Percentiles rank a stretch among this genome's conserved stretches.
Evolutionary conservation across 2,113 vertebrate species (phyloP).

Genomic region (Odocoileus hemionus): DNA sequence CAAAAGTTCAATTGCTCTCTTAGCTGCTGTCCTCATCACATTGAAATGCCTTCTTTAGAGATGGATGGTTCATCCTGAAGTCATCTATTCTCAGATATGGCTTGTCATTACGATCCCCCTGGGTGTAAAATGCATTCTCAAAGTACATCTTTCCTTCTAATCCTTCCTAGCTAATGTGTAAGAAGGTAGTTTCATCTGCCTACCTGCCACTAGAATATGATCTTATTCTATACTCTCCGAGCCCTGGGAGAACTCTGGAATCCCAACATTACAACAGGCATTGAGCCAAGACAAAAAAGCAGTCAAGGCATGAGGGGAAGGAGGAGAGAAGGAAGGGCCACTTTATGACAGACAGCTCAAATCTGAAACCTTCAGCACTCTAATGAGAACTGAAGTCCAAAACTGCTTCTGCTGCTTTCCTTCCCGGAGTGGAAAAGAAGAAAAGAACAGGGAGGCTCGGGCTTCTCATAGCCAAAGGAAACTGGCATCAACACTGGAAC

Average conservation of each 20-base stretch:
- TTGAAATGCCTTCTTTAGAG: not conserved
- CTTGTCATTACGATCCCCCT: conserved; percentile 53
- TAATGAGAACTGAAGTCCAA: not conserved
- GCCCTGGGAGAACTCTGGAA: conserved; percentile 41
- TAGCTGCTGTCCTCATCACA: conserved; percentile 38
- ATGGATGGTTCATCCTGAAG: conserved; percentile 42
- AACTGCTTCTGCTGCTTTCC: not conserved
- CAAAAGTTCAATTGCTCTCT: conserved; percentile 71
- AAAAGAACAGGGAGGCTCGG: not conserved
- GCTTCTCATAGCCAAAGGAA: not conserved
- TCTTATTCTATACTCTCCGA: conserved; percentile 5
- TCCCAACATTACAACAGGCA: not conserved
- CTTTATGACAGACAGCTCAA: not conserved
- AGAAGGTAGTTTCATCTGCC: conserved; percentile 44
- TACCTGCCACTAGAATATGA: conserved; percentile 19
- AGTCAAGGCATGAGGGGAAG: not conserved
- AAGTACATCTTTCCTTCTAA: conserved; percentile 9
- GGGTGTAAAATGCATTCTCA: conserved; percentile 30
- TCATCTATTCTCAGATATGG: conserved; percentile 18
- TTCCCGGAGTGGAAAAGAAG: conserved; percentile 12
- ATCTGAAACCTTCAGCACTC: not conserved
- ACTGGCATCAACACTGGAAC: not conserved
- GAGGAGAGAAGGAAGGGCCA: not conserved
- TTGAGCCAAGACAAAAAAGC: not conserved
- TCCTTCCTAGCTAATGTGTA: conserved; percentile 50